Evolutionary conservation across 1,140 invertebrate species (phyloP), one percentile per base, ranked within the genome.

Genomic region (Lordiphosa collinella): DNA sequence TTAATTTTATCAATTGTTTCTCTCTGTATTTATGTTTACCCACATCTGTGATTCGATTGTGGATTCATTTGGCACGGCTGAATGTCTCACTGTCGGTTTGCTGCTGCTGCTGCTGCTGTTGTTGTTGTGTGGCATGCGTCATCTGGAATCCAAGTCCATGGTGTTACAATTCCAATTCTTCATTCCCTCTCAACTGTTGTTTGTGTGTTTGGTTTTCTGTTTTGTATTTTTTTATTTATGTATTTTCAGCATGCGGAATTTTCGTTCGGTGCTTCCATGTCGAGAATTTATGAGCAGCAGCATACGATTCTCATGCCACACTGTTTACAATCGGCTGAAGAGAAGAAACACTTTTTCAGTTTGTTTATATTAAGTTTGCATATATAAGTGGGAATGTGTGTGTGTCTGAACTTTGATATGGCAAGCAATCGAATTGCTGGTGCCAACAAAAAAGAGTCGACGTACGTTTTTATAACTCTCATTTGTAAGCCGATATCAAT

Each of bases 1-100:
- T 82, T 84, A 76, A 76, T 68, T 76, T 64, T 57, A 54, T 32
- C 40, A 66, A 57, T 74, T 44, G 41, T 44, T 44, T 25, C n/a
- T 31, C 12, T 22, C 11, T 59, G 41, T 69, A 58, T 74, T 75
- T 68, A 58, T 78, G 74, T 70, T 69, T 74, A 54, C 41, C 55
- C 75, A 74, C 51, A 56, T 55, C 40, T 67, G 53, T 57, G 53
- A 56, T 63, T 54, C 46, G 18, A 35, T 58, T 63, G 53, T 34
- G 18, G 44, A 32, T 43, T 46, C 49, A 38, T 34, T 48, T 31
- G 29, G 12, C 12, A 31, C 9, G 12, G 14, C 31, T 47, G 29
- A 5, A 8, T 47, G 13, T 11, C 29, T 48, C n/a, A n/a, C n/a
- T n/a, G n/a, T n/a, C n/a, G n/a, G 12, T 34, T 47, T 46, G 22